These are phyloP conservation scores for Lindbergichthys nudifrons DNA, from an alignment of 2,797 vertebrate species.

Conservation along the genomic window DNA sequence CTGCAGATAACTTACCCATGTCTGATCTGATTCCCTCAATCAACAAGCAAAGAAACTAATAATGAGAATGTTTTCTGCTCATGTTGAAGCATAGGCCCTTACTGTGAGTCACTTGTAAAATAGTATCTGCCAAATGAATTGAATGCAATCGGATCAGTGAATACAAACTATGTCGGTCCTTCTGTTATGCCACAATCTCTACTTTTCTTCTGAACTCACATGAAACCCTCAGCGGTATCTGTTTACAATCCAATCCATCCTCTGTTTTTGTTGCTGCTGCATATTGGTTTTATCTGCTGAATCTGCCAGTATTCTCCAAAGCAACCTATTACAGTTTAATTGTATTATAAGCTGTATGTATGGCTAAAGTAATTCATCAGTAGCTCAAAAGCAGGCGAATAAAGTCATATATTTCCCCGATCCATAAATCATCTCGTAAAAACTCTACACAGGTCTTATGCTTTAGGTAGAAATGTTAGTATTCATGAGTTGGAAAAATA, in stretches of 20 bases:
- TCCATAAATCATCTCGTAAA: conserved; percentile 22
- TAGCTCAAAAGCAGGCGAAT: not conserved
- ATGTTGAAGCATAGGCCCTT: not conserved
- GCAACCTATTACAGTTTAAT: conserved; percentile 5
- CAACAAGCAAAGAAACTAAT: not conserved
- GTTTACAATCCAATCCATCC: not conserved
- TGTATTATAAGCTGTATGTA: not conserved
- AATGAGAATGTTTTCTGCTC: not conserved
- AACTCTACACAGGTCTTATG: not conserved
- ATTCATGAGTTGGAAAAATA: conserved; percentile 8
- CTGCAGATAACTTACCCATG: not conserved
- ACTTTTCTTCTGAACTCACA: too few relatives aligned
- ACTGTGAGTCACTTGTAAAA: not conserved
- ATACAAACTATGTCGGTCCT: not conserved
- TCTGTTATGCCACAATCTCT: not conserved
- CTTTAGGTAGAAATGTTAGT: not conserved
- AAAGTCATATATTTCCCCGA: not conserved
- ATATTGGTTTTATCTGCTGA: not conserved
- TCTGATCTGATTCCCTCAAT: not conserved
- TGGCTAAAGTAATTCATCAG: not conserved
- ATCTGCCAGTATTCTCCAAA: not conserved
- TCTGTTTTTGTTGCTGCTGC: conserved; percentile 6
- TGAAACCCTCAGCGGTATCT: not conserved
- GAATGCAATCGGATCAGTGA: not conserved
- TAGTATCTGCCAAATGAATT: not conserved